Base-by-base conservation (phyloP, 2,888 invertebrate species). In the Dicranocentrus wangi region DNA sequence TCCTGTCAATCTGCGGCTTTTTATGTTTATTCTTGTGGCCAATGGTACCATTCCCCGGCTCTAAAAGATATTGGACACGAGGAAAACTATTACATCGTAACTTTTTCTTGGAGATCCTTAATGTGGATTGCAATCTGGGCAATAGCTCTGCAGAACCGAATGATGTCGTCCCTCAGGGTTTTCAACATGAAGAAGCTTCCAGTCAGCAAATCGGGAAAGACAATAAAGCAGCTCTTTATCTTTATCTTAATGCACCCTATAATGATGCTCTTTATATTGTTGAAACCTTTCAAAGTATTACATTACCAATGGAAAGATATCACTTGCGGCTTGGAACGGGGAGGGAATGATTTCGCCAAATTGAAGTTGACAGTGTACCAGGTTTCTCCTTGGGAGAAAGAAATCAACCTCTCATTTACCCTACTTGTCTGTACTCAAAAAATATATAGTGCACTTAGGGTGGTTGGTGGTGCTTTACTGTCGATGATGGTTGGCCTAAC, bases 371-470 rank as follows among this genome's bases (percentile, higher is more conserved):
- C 55, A 55, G 13, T 13, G 25, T 13, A 19, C n/a, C 25, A 8
- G 13, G 25, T 21, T 15, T 53, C 21, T 53, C 23, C 53, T 53
- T 23, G 2, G 15, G 43, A n/a, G 43, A 25, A 47, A 25, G 25
- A 55, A 55, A 55, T 55, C 23, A 25, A 19, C 55, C 55, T 55
- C 55, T 25, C 55, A 55, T 55, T 55, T 55, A 13, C 13, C 43
- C n/a, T 43, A 23, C 55, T 51, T 51, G 51, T 3, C 51, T 32
- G 32, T 32, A n/a, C 51, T 23, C 7, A 21, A n/a, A n/a, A 55
- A 55, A 5, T 28, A 61, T 32, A 61, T 61, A 32, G 32, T n/a
- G 32, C 61, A 32, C 61, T 61, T 61, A 32, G 61, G 61, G 61
- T 32, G 25, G 13, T 55, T 19, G 21, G 21, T 23, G 2, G 21